Base-by-base conservation (phyloP, 2,888 invertebrate genomes). In the Ariolimax columbianus region DNA sequence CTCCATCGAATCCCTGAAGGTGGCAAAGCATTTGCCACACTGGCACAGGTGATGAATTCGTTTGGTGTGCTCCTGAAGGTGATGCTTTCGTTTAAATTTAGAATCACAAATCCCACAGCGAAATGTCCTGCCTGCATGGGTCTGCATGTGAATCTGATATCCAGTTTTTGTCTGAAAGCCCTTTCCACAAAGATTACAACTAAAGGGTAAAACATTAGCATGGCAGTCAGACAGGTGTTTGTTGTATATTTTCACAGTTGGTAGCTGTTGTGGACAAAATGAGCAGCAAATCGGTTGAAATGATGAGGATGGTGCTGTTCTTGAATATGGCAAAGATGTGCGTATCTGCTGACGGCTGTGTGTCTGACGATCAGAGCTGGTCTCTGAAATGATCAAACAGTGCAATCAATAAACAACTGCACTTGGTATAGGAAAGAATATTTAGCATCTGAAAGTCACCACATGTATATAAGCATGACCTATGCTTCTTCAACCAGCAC, bases 31-130 rank as follows among this genome's bases (percentile, higher is more conserved):
- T 59, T 59, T 70, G 70, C 63, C 70, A 78, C 84, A 84, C 33
- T 55, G 72, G 26, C 17, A 30, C 9, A 79, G 55, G 17, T 79
- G 59, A 33, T 84, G 84, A n/a, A 78, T 66, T 26, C 40, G 66
- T 23, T 72, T 72, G 40, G 33, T 55, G 59, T 84, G 84, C 33
- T 51, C 43, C n/a, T 84, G 79, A 36, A 84, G 80, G 68, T 84
- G 84, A 40, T 84, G 84, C 33, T 84, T 84, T n/a, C 68, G 63
- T 30, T 75, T 84, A 63, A 84, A 84, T 43, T 51, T 79, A 30
- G 79, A 59, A 36, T 73, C 75, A 66, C 84, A 84, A 36, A 73
- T 72, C 2, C 30, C 26, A 63, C 84, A 84, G 26, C 38, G 30
- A 51, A 80, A 84, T 40, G 47, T 79, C n/a, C 78, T 68, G 11